Base-by-base conservation (phyloP, 2,888 invertebrate genomes). In the Sicus ferrugineus region DNA sequence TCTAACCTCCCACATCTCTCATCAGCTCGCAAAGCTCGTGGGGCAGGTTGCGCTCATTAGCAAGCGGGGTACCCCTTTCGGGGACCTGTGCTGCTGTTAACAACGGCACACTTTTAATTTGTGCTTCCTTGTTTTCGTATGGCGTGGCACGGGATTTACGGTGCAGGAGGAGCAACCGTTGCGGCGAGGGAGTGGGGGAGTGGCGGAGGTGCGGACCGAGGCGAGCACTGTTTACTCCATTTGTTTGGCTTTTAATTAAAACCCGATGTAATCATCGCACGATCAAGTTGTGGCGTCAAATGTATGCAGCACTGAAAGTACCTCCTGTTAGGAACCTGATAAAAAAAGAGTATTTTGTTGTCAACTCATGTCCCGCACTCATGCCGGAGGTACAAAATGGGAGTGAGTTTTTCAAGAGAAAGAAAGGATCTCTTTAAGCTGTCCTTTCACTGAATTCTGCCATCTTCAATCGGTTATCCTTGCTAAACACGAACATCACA, bases 401-500 rank as follows among this genome's bases (percentile, higher is more conserved):
- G n/a, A n/a, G n/a, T n/a, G n/a, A n/a, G n/a, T n/a, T n/a, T n/a
- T n/a, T n/a, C n/a, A n/a, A n/a, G n/a, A n/a, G n/a, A n/a, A n/a
- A n/a, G n/a, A n/a, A n/a, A n/a, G n/a, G n/a, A n/a, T n/a, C n/a
- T n/a, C n/a, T n/a, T n/a, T n/a, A n/a, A n/a, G n/a, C n/a, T n/a
- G n/a, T n/a, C n/a, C n/a, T n/a, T n/a, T n/a, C n/a, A n/a, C n/a
- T n/a, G n/a, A 11, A 38, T 38, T 38, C 11, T 38, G 7, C 38
- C 6, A 38, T 38, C 38, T 50, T 52, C 52, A 21, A 19, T 52
- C 21, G 1, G 19, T 23, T 26, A n/a, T 23, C 3, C 16, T 48
- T 52, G 2, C 26, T 23, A 5, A 4, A 14, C 2, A 52, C 58
- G 21, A 42, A 67, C 58, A 67, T 67, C 59, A 59, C 67, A 67